These are phyloP conservation scores for Aleiodes leptofemur DNA, from an alignment of 2,888 invertebrate species.

Conservation along the genomic window DNA sequence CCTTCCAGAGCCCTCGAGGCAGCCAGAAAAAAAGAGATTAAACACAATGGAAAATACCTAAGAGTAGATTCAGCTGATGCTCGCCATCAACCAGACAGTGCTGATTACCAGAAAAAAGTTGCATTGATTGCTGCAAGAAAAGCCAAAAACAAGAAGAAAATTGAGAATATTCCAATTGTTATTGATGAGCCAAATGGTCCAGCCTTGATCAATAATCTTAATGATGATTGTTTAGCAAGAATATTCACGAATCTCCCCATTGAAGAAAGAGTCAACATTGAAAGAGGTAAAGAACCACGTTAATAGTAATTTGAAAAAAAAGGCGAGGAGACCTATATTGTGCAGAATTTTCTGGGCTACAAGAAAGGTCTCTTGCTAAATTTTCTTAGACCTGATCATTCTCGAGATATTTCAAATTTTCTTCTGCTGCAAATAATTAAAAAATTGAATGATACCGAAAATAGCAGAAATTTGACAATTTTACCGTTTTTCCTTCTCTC, in stretches of 20 bases:
- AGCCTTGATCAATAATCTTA: conserved; percentile 19
- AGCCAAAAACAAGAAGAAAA: background rate
- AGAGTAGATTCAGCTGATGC: background rate
- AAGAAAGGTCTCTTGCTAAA: background rate
- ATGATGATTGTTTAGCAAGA: conserved; percentile 39
- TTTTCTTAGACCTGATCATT: background rate
- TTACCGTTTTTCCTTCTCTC: too few species aligned
- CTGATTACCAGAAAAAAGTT: background rate
- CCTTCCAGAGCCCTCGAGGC: conserved; percentile 1
- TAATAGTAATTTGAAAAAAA: background rate
- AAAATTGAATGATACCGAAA: background rate
- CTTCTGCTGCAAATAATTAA: background rate
- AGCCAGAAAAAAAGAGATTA: background rate
- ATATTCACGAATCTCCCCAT: conserved; percentile 27
- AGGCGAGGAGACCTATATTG: too few species aligned
- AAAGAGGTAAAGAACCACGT: conserved; percentile 9
- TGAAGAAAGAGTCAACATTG: conserved; percentile 17
- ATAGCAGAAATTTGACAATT: too few species aligned
- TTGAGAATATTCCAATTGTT: background rate
- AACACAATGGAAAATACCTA: background rate
- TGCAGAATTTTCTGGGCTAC: too few species aligned
- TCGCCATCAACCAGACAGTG: background rate
- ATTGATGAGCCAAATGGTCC: background rate
- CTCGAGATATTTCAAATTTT: background rate
- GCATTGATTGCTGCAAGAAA: background rate